Evolutionary conservation across 2,113 vertebrate species (phyloP), one percentile per base, ranked within the genome.

Genomic region (Columba janthina): DNA sequence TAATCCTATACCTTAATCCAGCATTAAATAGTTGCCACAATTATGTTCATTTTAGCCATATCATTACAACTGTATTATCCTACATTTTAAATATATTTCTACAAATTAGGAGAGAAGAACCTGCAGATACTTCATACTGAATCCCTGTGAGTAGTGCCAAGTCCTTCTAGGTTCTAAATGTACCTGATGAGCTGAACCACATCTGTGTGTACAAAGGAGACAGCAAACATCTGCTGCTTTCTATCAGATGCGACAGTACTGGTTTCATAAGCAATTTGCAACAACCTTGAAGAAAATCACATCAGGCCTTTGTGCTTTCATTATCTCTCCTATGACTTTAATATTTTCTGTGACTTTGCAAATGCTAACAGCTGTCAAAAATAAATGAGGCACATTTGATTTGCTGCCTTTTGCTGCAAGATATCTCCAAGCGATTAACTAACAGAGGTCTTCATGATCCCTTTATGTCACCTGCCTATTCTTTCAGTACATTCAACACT

Each of bases 271-370:
- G 82, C 38, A 90, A 69, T 50, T 73, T 38, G 77, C 38, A 71
- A 70, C 88, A 65, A 42, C 58, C 82, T 71, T 3, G 0, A 74
- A 48, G 66, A 62, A 91, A 87, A 96, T 91, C 16, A 2, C 51
- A 51, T 90, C 61, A 92, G 17, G 46, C 38, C 58, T 92, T 92
- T 73, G 54, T 89, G 66, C 36, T 72, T 93, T 94, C 76, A 54
- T 78, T 91, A 57, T 28, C 16, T 78, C 21, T 57, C 54, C 50
- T 69, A 13, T 16, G 16, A 57, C 61, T 78, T 80, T 12, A 77
- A 46, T 31, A 46, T 87, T 85, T 86, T 89, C 80, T 81, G 61
- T 72, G 65, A 42, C 48, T 84, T 86, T 71, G 72, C 53, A 64
- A 61, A 56, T 25, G 26, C 48, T 57, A 77, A 38, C 44, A 77